Base-by-base conservation (phyloP, 2,797 vertebrate species). In the Esox masquinongy region DNA sequence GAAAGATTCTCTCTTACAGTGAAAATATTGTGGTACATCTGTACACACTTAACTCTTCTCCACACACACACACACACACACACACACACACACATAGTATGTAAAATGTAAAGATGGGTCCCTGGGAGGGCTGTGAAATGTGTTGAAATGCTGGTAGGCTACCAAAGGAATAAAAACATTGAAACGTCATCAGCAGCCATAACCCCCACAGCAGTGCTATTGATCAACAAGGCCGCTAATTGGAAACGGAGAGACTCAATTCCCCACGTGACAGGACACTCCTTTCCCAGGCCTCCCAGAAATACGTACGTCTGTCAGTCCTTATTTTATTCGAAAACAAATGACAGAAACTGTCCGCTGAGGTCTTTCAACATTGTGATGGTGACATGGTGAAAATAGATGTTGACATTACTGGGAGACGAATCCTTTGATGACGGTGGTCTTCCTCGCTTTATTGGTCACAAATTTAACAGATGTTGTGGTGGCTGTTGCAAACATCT, bases 21-120 rank as follows among this genome's bases (percentile, higher is more conserved):
- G 86, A 92, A 94, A 94, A 94, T 93, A 94, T 94, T 94, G 86
- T 92, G 89, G 91, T 92, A 94, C 93, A 93, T 94, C 92, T 95
- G 93, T 91, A 90, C 92, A 87, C 86, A 89, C 91, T 94, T 93
- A 93, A 87, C 88, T 83, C 74, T 56, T 80, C 75, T 64, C 75
- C 81, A 77, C 70, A 75, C 76, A 78, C 72, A 68, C 74, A 80
- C 73, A 76, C 68, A 68, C 77, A 68, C 72, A 81, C 74, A 88
- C 77, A 68, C 72, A 80, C 74, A 86, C 22, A 17, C 51, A 11
- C 74, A 70, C n/a, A n/a, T 5, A 59, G n/a, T 53, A n/a, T 53
- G 19, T 53, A 56, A 74, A 51, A 77, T 29, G 83, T 68, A 53
- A 36, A 68, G 64, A 72, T 26, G n/a, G 47, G 72, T 74, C 69